Conservation (phyloP, 2,888 invertebrate genomes). For the Macaria liturata region DNA sequence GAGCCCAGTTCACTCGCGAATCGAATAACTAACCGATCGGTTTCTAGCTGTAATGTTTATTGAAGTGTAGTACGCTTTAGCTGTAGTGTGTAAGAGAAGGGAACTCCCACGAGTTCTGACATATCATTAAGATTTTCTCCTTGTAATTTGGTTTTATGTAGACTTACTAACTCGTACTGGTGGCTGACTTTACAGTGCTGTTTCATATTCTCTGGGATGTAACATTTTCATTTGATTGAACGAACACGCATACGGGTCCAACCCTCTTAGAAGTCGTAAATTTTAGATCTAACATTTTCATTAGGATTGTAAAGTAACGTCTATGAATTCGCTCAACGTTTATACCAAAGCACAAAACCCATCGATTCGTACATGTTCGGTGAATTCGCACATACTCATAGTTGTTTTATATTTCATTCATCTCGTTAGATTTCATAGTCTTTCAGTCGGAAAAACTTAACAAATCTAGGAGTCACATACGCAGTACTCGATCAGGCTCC, state of each 20-base stretch:
- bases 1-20: constrained; percentile 32
- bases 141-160: constrained; percentile 66
- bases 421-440: constrained; percentile 80
- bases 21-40: constrained; percentile 44
- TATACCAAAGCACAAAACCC: constrained; percentile 84
- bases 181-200: constrained; percentile 67
- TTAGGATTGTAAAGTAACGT: constrained; percentile 77
- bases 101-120: constrained; percentile 79
- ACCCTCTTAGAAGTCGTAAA: constrained; percentile 78
- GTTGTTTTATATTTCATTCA: constrained; percentile 57
- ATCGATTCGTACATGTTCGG: constrained; percentile 78
- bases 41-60: constrained; percentile 71
- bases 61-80: constrained; percentile 76
- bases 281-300: constrained; percentile 77
- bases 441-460: constrained; percentile 79
- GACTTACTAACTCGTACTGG: constrained; percentile 52
- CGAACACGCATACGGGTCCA: constrained; percentile 81
- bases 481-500: constrained; percentile 42
- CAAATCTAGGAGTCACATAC: constrained; percentile 66
- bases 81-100: constrained; percentile 73
- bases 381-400: constrained; percentile 55
- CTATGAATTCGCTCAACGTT: constrained; percentile 80
- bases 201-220: constrained; percentile 54
- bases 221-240: constrained; percentile 63
- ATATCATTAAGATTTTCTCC: constrained; percentile 83